phyloP scores from a whole-genome alignment of 2,797 vertebrate species.

The Halcyon smyrnensis region DNA sequence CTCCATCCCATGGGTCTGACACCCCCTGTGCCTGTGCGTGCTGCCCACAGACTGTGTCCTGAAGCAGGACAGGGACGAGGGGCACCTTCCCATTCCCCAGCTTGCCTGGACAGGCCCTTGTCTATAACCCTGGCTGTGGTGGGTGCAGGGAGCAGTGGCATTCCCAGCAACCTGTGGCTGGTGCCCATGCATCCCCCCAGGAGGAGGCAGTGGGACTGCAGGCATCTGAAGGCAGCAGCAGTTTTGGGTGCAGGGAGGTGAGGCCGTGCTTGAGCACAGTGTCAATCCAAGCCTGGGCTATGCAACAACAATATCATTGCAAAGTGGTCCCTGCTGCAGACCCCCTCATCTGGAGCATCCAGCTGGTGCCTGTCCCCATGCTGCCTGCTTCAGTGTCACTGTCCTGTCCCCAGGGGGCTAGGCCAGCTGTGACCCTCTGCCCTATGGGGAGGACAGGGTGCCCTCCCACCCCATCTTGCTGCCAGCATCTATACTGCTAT shows the following conservation, averaged over 20 bases:
- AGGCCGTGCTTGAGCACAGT: background rate
- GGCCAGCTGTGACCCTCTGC: background rate
- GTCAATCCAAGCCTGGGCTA: background rate
- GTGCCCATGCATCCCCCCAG: background rate
- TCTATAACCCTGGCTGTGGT: background rate
- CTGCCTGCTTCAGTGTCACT: background rate
- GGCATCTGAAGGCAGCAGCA: background rate
- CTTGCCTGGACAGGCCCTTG: background rate
- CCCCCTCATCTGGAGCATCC: background rate
- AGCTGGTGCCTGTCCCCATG: rapidly evolving
- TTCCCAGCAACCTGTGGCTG: rapidly evolving
- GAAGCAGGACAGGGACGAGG: background rate
- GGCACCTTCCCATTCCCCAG: background rate
- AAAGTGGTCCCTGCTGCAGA: background rate
- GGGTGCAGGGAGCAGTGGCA: background rate
- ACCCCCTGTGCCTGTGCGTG: no score
- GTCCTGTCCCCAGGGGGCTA: background rate
- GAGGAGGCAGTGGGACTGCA: background rate
- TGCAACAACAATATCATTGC: rapidly evolving
- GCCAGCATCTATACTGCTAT: background rate
- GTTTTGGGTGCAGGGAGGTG: background rate
- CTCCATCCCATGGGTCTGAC: background rate
- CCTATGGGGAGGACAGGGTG: background rate
- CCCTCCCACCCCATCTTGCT: background rate
- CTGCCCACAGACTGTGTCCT: background rate